Conservation (phyloP, 2,797 vertebrate species). For the Adelosebastes latens region DNA sequence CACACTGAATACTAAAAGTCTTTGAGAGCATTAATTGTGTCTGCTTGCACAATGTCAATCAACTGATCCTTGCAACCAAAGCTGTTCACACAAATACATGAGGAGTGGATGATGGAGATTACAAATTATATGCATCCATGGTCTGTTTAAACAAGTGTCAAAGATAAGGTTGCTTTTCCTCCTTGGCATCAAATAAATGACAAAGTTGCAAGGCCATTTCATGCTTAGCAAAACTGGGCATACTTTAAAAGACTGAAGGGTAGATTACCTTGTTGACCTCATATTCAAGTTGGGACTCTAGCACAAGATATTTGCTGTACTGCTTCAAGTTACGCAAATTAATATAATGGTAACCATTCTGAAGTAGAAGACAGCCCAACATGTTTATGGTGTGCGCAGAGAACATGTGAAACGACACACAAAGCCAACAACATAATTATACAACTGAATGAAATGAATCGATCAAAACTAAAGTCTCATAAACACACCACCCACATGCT, state of each 20-base stretch:
- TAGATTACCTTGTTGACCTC: conserved; percentile 22
- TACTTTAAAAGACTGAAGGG: conserved; percentile 12
- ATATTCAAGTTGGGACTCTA: background rate
- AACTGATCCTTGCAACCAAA: conserved; percentile 55
- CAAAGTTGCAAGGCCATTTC: conserved; percentile 24
- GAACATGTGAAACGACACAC: background rate
- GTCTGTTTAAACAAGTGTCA: conserved; percentile 62
- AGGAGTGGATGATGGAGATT: conserved; percentile 57
- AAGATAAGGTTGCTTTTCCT: conserved; percentile 57
- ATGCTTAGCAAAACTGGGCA: conserved; percentile 26
- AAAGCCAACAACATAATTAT: background rate
- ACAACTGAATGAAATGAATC: background rate
- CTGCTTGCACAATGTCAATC: conserved; percentile 58
- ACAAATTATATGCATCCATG: conserved; percentile 38
- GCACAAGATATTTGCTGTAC: background rate
- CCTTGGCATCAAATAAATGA: conserved; percentile 35
- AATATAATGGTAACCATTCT: background rate
- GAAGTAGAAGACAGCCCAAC: background rate
- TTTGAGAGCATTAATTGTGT: conserved; percentile 49
- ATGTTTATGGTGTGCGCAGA: background rate
- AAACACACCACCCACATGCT: background rate
- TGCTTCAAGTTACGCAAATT: conserved; percentile 7
- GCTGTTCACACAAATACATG: conserved; percentile 61
- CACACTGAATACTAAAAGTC: conserved; percentile 26
- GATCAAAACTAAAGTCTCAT: background rate